A percentile compares a stretch with the other conserved stretches of the same genome.
These are phyloP conservation scores for Alces alces DNA, from an alignment of 2,113 vertebrate genomes.

Conservation along the genomic window DNA sequence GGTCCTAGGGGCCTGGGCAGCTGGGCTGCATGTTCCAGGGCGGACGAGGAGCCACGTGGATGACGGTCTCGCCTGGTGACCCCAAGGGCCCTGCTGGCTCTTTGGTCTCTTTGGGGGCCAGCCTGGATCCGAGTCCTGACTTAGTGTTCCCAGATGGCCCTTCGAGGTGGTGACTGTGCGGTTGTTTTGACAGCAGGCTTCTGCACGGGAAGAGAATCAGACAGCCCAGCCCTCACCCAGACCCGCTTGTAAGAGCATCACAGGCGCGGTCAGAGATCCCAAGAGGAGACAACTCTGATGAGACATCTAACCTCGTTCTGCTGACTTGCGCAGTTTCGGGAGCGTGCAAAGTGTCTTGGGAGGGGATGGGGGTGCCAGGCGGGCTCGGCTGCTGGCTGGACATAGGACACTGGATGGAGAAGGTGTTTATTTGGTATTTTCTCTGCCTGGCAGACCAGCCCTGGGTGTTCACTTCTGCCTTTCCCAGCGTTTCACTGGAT, in stretches of 20 bases:
- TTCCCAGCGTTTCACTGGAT: neutral
- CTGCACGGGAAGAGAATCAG: neutral
- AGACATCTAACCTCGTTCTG: neutral
- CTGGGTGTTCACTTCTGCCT: neutral
- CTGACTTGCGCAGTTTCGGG: neutral
- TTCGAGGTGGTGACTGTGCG: neutral
- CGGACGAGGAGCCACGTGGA: rapidly evolving
- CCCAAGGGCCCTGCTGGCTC: neutral
- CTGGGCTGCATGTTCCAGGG: neutral
- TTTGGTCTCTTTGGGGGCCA: neutral
- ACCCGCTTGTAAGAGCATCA: neutral
- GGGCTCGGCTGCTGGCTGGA: neutral
- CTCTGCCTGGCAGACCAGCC: neutral
- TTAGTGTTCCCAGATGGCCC: neutral
- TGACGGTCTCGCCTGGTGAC: neutral
- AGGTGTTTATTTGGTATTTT: neutral
- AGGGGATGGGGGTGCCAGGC: neutral
- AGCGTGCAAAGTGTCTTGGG: neutral
- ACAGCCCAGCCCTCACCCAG: neutral
- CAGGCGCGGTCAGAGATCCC: neutral
- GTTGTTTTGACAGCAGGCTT: neutral
- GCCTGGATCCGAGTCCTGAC: neutral
- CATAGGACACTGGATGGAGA: neutral
- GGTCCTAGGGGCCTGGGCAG: rapidly evolving
- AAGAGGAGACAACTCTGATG: neutral